Percentiles rank a stretch among this genome's conserved stretches.
These are phyloP conservation scores for Mallotus villosus DNA, from an alignment of 2,797 vertebrate species.

Conservation along the genomic window DNA sequence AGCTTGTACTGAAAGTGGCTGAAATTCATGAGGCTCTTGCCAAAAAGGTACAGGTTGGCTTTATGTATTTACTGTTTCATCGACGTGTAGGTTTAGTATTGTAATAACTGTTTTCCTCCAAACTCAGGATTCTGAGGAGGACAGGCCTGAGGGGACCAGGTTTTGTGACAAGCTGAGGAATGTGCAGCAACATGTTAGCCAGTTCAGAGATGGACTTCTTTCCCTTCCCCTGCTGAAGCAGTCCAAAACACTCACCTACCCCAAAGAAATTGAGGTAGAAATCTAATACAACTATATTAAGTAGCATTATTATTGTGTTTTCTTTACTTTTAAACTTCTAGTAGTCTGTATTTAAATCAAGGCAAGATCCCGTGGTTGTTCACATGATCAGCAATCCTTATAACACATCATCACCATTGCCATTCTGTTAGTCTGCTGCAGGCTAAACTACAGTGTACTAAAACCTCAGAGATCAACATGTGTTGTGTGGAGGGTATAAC, in stretches of 20 bases:
- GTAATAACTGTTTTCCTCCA: background rate
- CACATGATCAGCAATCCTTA: no score
- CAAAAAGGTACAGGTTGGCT: slow-evolving; percentile 38
- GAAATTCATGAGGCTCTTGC: slow-evolving; percentile 44
- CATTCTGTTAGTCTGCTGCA: no score
- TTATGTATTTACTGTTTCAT: no score
- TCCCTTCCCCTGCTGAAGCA: background rate
- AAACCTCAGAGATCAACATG: background rate
- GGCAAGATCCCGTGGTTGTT: no score
- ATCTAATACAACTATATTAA: background rate
- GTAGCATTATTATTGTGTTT: no score
- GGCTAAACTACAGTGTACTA: no score
- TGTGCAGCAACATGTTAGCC: slow-evolving; percentile 23
- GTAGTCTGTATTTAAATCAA: no score
- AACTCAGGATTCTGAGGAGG: slow-evolving; percentile 27
- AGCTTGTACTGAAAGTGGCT: slow-evolving; percentile 60
- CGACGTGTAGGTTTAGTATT: background rate
- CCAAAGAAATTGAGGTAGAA: slow-evolving; percentile 66
- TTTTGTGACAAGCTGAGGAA: background rate
- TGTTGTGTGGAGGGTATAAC: no score
- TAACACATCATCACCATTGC: no score
- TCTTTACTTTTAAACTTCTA: no score
- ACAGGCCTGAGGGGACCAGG: slow-evolving; percentile 7
- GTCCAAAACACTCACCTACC: slow-evolving; percentile 33
- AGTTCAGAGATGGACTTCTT: slow-evolving; percentile 57